phyloP scores from a whole-genome alignment of 1,140 invertebrate genomes.

The Bombus pascuorum region DNA sequence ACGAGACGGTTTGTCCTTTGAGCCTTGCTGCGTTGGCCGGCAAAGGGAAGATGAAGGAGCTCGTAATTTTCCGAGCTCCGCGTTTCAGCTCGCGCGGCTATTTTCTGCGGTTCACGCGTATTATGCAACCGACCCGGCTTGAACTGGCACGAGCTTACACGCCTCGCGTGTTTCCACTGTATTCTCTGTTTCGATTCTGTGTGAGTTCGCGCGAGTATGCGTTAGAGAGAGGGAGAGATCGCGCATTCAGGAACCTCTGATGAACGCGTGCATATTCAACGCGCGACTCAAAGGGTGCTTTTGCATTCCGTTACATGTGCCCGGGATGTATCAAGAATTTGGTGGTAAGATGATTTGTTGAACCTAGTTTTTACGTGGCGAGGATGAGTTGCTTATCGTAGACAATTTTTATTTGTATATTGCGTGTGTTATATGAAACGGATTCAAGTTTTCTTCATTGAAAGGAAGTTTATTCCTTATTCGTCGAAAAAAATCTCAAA shows the following conservation, averaged over 20 bases:
- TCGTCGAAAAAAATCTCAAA: too few species aligned
- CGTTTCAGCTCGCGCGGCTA: not conserved
- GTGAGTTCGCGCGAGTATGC: not conserved
- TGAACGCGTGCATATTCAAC: constrained; percentile 11
- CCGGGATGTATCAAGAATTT: not conserved
- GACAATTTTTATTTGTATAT: not conserved
- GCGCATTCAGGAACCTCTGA: not conserved
- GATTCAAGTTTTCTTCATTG: too few species aligned
- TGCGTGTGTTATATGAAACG: too few species aligned
- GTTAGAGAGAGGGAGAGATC: not conserved
- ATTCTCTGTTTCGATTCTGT: not conserved
- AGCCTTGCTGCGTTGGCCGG: not conserved
- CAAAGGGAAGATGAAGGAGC: constrained; percentile 46
- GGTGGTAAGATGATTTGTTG: not conserved
- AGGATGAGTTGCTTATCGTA: not conserved
- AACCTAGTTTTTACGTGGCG: not conserved
- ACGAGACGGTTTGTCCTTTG: constrained; percentile 46
- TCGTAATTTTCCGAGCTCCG: constrained; percentile 35
- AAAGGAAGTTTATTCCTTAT: too few species aligned
- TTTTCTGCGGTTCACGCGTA: constrained; percentile 37
- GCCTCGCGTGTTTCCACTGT: not conserved
- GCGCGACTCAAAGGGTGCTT: not conserved
- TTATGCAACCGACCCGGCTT: constrained; percentile 8
- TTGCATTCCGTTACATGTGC: not conserved
- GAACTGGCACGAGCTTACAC: constrained; percentile 12